Percentiles rank a stretch among this genome's conserved stretches.
Conservation (phyloP, 2,888 invertebrate species). For the Drosophila rellima region DNA sequence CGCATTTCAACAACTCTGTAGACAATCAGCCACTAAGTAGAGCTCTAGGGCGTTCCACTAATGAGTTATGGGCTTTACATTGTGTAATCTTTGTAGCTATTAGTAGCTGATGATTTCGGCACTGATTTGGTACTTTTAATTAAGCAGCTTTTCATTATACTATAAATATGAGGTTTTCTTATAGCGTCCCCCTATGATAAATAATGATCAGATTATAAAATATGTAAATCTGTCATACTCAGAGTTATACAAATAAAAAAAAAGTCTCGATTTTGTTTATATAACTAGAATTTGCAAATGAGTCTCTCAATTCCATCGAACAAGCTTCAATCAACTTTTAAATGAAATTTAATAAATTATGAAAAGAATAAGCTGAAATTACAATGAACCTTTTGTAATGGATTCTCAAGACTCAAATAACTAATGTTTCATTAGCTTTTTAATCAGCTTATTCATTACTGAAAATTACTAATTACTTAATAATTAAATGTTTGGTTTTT, state of each 20-base stretch:
- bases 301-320: conserved; percentile 1
- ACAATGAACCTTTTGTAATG: conserved; percentile 20
- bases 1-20: conserved; percentile 56
- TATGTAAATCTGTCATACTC: conserved; percentile 13
- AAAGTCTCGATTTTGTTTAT: conserved; percentile 20
- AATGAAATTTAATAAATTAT: conserved; percentile 18
- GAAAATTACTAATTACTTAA: background rate
- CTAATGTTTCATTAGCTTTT: conserved; percentile 16
- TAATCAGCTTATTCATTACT: conserved; percentile 14
- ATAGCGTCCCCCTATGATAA: conserved; percentile 3
- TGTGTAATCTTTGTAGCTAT: conserved; percentile 65
- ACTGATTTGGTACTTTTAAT: conserved; percentile 71
- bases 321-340: conserved; percentile 11
- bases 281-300: conserved; percentile 25
- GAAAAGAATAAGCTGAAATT: conserved; percentile 8
- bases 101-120: conserved; percentile 59
- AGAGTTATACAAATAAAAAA: conserved; percentile 25
- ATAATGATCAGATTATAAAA: conserved; percentile 24
- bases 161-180: conserved; percentile 34
- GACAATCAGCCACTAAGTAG: conserved; percentile 65
- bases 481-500: background rate
- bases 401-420: background rate
- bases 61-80: conserved; percentile 68
- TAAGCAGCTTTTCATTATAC: conserved; percentile 57
- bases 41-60: conserved; percentile 68